phyloP scores from a whole-genome alignment of 1,140 invertebrate species.

The Melitaea cinxia region DNA sequence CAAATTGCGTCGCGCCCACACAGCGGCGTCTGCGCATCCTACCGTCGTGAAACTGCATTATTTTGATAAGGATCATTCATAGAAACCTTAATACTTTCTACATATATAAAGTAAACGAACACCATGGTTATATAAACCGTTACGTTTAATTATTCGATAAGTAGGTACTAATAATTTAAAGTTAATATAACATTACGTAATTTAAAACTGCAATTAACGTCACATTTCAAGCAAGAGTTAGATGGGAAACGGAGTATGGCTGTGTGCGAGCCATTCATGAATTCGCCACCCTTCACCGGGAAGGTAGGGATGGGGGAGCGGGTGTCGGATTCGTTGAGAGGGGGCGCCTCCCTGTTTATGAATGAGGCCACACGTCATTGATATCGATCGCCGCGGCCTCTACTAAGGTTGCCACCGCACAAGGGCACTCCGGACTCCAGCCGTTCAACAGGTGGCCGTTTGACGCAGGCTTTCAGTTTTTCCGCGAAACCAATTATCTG shows the following conservation, averaged over 20 bases:
- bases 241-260: constrained; percentile 23
- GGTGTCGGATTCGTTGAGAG: constrained; percentile 25
- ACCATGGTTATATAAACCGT: not conserved
- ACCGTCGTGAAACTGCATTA: constrained; percentile 30
- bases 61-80: constrained; percentile 24
- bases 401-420: constrained; percentile 58
- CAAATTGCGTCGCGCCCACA: constrained; percentile 60
- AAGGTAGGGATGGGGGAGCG: constrained; percentile 38
- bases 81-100: not conserved
- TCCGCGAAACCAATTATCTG: constrained; percentile 53
- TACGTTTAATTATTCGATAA: no score
- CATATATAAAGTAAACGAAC: not conserved
- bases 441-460: constrained; percentile 69
- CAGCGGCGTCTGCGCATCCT: constrained; percentile 29
- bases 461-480: constrained; percentile 61
- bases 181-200: not conserved
- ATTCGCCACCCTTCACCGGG: constrained; percentile 52
- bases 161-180: not conserved
- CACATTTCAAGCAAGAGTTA: constrained; percentile 5
- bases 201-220: constrained; percentile 16
- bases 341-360: constrained; percentile 64
- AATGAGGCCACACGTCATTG: constrained; percentile 78
- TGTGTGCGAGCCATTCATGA: constrained; percentile 72
- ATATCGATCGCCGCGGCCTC: constrained; percentile 63
- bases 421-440: constrained; percentile 66